phyloP scores from a whole-genome alignment of 1,140 invertebrate genomes.

The Achatina immaculata region DNA sequence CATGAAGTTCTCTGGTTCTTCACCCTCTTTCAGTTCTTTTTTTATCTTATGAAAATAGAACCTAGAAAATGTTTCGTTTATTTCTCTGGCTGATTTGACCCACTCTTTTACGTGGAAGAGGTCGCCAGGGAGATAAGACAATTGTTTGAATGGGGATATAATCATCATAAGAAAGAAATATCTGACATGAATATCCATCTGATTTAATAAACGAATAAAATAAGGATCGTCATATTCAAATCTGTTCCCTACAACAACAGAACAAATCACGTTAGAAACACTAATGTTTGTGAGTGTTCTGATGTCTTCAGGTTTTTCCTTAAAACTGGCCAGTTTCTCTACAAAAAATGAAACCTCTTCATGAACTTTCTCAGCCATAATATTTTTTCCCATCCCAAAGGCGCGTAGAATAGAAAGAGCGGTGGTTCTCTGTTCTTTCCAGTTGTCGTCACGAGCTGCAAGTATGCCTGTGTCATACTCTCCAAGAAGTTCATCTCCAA shows the following conservation, averaged over 20 bases:
- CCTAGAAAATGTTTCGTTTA: background rate
- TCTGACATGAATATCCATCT: background rate
- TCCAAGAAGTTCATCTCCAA: background rate
- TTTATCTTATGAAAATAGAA: background rate
- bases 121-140: background rate
- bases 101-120: background rate
- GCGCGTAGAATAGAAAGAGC: background rate
- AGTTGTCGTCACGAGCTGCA: background rate
- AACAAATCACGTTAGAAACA: slow-evolving; percentile 13
- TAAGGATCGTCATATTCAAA: background rate
- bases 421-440: slow-evolving; percentile 1
- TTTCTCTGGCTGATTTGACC: background rate
- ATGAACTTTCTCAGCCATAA: background rate
- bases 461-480: background rate
- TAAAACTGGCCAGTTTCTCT: background rate
- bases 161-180: background rate
- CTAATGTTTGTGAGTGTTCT: background rate
- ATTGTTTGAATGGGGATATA: background rate
- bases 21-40: background rate
- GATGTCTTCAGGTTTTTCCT: background rate
- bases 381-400: slow-evolving; percentile 2
- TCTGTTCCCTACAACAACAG: background rate
- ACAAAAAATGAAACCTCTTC: background rate
- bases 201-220: background rate
- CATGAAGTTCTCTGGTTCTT: background rate